Conservation (phyloP, 2,888 invertebrate species). For the Caenorhabditis japonica region DNA sequence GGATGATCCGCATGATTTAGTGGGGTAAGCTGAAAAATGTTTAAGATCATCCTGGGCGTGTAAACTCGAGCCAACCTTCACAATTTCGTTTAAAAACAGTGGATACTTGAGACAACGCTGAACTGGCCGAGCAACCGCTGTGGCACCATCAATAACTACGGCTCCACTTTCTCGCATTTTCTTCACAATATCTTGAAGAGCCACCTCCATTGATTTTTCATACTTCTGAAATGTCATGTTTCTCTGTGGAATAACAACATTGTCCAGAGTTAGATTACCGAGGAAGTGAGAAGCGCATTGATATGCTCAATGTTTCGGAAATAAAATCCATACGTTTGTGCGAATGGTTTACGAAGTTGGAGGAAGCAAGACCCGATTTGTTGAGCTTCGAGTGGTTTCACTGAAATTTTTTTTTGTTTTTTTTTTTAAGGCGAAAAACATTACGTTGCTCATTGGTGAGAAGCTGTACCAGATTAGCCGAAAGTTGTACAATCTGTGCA, state of each 20-base stretch:
- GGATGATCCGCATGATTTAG: constrained; percentile 73
- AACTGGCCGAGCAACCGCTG: constrained; percentile 70
- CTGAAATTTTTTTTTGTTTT: too few relatives aligned
- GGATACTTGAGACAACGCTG: constrained; percentile 75
- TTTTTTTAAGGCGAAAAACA: neutral
- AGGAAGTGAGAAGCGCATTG: constrained; percentile 65
- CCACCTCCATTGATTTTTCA: constrained; percentile 58
- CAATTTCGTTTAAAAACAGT: constrained; percentile 69
- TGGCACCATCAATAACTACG: constrained; percentile 66
- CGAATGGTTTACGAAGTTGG: constrained; percentile 68
- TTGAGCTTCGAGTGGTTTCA: constrained; percentile 57
- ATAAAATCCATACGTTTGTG: constrained; percentile 70
- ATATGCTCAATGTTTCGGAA: constrained; percentile 73
- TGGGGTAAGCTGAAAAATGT: constrained; percentile 63
- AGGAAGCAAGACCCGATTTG: constrained; percentile 65
- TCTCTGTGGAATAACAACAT: neutral
- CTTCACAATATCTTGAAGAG: constrained; percentile 58
- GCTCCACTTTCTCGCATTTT: constrained; percentile 57
- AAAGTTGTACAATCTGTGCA: constrained; percentile 65
- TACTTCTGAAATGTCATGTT: constrained; percentile 46
- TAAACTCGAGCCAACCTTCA: constrained; percentile 56
- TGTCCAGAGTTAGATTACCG: constrained; percentile 21
- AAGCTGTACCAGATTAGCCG: constrained; percentile 59
- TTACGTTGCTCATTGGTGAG: constrained; percentile 62
- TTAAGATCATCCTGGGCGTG: neutral